Conservation (phyloP, 2,797 vertebrate genomes). For the Pteronotus mesoamericanus region DNA sequence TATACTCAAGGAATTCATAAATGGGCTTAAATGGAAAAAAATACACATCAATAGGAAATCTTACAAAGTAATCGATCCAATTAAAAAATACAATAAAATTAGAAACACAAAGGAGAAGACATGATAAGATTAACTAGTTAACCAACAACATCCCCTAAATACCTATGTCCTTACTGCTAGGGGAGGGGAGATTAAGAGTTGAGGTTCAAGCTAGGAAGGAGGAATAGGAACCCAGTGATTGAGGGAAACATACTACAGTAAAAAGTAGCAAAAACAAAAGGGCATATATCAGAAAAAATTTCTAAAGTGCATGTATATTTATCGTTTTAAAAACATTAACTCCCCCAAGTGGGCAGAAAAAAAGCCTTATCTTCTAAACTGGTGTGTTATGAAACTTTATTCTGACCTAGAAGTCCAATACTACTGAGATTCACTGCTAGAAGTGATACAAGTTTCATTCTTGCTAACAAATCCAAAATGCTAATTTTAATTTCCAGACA, state of each 20-base stretch:
- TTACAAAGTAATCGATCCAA: neutral
- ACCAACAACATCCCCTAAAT: neutral
- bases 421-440: neutral
- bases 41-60: neutral
- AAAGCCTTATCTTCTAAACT: slow-evolving; percentile 7
- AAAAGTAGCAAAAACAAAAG: neutral
- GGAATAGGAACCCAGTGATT: neutral
- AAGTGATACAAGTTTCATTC: neutral
- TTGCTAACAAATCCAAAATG: slow-evolving; percentile 26
- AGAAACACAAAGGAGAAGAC: slow-evolving; percentile 4
- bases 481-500: slow-evolving; percentile 29
- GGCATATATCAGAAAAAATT: neutral
- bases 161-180: neutral
- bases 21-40: neutral
- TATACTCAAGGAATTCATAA: neutral
- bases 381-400: neutral
- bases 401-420: neutral
- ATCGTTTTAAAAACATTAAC: slow-evolving; percentile 8
- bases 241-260: neutral
- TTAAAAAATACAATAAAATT: neutral
- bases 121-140: neutral
- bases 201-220: neutral
- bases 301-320: neutral
- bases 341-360: neutral
- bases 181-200: neutral